These are phyloP conservation scores for Enteromius unitaeniatus DNA, from an alignment of 2,797 vertebrate species.

Conservation along the genomic window DNA sequence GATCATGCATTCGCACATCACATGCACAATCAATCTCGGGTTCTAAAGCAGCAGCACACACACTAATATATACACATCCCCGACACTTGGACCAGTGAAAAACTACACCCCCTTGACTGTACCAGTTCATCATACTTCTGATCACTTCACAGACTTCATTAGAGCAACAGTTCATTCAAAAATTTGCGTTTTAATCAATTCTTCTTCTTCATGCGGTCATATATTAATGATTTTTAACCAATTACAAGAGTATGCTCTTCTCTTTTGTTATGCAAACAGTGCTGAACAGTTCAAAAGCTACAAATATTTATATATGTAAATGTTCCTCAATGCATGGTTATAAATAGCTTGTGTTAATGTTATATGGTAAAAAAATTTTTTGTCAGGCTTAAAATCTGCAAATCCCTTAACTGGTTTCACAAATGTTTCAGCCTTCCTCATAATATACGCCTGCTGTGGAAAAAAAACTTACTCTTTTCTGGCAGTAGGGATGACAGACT, in stretches of 20 bases:
- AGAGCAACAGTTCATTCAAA: background rate
- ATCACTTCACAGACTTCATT: background rate
- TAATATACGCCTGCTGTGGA: background rate
- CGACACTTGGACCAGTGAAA: background rate
- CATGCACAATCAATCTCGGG: conserved; percentile 54
- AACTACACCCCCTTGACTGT: background rate
- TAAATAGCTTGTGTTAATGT: background rate
- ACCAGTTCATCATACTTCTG: background rate
- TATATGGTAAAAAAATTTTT: background rate
- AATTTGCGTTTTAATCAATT: background rate
- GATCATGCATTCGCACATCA: conserved; percentile 61
- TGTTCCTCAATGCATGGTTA: background rate
- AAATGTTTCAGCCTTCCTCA: background rate
- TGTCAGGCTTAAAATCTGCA: background rate
- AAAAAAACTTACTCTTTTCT: conserved; percentile 15
- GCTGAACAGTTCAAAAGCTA: background rate
- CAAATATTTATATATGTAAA: background rate
- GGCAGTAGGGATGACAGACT: background rate
- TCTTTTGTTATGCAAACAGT: background rate
- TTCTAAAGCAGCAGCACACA: conserved; percentile 19
- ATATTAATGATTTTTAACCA: background rate
- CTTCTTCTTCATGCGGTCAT: background rate
- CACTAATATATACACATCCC: background rate
- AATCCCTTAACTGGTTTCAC: conserved; percentile 6
- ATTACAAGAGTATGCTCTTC: background rate